phyloP scores from a whole-genome alignment of 2,888 invertebrate genomes.

The Heteropelma amictum region DNA sequence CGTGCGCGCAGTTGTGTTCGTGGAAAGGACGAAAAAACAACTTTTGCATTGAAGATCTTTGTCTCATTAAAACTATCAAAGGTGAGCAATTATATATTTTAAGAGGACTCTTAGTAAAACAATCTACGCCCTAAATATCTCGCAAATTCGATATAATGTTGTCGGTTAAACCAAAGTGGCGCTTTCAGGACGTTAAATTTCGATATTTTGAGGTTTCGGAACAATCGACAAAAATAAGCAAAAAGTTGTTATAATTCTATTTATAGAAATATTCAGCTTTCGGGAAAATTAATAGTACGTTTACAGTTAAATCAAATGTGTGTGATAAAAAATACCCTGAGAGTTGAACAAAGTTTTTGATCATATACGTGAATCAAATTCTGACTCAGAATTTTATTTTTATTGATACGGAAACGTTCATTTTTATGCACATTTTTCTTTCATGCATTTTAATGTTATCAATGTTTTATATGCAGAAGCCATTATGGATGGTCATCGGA shows the following conservation, averaged over 20 bases:
- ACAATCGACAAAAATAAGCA: background rate
- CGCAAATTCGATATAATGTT: background rate
- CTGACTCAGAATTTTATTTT: background rate
- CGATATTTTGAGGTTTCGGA: background rate
- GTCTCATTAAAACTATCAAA: conserved; percentile 7
- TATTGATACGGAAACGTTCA: background rate
- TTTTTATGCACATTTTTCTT: conserved; percentile 11
- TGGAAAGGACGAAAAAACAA: conserved; percentile 28
- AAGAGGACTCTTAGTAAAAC: background rate
- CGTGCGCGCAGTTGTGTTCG: conserved; percentile 15
- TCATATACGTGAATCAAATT: background rate
- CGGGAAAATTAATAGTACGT: background rate
- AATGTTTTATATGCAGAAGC: conserved; percentile 25
- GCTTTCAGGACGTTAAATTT: background rate
- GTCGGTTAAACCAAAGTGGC: background rate
- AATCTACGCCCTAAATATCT: background rate
- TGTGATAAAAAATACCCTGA: background rate
- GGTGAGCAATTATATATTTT: conserved; percentile 2
- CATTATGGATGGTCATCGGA: conserved; percentile 13
- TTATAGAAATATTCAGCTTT: background rate
- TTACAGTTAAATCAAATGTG: background rate
- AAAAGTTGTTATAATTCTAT: background rate
- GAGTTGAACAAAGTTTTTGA: background rate
- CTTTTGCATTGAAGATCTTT: conserved; percentile 12
- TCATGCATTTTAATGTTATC: conserved; percentile 8